Percentiles rank a stretch among this genome's conserved stretches.
Conservation (phyloP, 2,797 vertebrate species). For the Urocyon cinereoargenteus region DNA sequence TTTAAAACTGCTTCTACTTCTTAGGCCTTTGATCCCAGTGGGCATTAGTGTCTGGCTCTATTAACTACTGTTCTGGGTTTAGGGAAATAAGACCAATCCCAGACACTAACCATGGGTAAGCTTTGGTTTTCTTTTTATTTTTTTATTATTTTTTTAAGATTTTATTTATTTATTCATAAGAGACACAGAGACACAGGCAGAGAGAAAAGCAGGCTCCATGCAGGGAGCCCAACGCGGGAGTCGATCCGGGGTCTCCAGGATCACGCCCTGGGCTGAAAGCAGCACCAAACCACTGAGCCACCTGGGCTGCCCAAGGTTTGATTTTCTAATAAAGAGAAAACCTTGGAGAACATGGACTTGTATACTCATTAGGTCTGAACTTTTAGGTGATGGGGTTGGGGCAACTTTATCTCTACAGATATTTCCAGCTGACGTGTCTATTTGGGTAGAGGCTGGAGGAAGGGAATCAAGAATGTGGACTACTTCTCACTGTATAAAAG, state of each 20-base stretch:
- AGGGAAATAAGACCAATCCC: background rate
- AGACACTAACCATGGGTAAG: background rate
- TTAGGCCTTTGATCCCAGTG: background rate
- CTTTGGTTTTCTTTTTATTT: background rate
- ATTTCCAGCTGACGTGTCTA: background rate
- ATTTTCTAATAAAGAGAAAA: background rate
- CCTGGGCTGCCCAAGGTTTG: background rate
- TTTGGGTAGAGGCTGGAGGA: background rate
- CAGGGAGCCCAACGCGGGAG: too few relatives aligned
- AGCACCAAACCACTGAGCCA: too few relatives aligned
- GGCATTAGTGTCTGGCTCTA: background rate
- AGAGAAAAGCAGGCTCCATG: too few relatives aligned
- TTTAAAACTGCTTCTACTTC: slow-evolving; percentile 5
- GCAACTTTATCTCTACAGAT: background rate
- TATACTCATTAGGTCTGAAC: background rate
- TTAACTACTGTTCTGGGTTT: background rate
- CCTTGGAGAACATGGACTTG: background rate
- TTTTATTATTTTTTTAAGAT: too few relatives aligned
- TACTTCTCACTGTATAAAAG: background rate
- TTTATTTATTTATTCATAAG: too few relatives aligned
- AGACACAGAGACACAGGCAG: too few relatives aligned
- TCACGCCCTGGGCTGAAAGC: too few relatives aligned
- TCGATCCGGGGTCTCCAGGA: too few relatives aligned
- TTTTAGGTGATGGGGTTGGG: background rate
- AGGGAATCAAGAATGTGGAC: background rate